phyloP scores from a whole-genome alignment of 1,140 invertebrate genomes.

The Achroia grisella region DNA sequence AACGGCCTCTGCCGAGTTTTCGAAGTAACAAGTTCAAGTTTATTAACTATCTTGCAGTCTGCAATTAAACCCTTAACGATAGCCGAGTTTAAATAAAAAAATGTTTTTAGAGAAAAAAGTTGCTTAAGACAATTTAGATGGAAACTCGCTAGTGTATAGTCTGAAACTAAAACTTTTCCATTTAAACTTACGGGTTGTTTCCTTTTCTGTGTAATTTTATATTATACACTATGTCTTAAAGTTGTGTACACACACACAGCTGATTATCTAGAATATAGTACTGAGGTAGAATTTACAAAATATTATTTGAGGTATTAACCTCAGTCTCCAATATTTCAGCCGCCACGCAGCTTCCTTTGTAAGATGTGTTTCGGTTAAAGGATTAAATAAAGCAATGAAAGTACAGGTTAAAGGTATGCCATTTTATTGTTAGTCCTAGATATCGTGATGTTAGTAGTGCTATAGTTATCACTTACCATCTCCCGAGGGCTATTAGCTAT shows the following conservation, averaged over 20 bases:
- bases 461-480: too few relatives aligned
- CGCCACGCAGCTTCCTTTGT: too few relatives aligned
- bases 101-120: conserved; percentile 11
- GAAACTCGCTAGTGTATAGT: conserved; percentile 34
- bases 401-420: too few relatives aligned
- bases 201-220: conserved; percentile 11
- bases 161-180: conserved; percentile 52
- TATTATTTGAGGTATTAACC: too few relatives aligned
- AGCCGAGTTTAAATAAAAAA: conserved; percentile 1
- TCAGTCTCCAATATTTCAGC: too few relatives aligned
- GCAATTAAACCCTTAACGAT: conserved; percentile 5
- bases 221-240: conserved; percentile 4
- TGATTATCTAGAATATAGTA: not conserved
- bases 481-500: too few relatives aligned
- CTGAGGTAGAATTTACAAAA: too few relatives aligned
- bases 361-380: too few relatives aligned
- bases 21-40: conserved; percentile 17
- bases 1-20: conserved; percentile 31
- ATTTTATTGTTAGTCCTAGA: too few relatives aligned
- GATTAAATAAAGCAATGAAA: too few relatives aligned
- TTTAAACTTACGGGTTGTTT: conserved; percentile 37
- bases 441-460: too few relatives aligned
- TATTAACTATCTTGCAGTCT: conserved; percentile 16
- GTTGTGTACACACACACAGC: not conserved
- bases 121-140: conserved; percentile 47